Evolutionary conservation across 2,888 invertebrate species (phyloP).

Genomic region (Meganola albula): DNA sequence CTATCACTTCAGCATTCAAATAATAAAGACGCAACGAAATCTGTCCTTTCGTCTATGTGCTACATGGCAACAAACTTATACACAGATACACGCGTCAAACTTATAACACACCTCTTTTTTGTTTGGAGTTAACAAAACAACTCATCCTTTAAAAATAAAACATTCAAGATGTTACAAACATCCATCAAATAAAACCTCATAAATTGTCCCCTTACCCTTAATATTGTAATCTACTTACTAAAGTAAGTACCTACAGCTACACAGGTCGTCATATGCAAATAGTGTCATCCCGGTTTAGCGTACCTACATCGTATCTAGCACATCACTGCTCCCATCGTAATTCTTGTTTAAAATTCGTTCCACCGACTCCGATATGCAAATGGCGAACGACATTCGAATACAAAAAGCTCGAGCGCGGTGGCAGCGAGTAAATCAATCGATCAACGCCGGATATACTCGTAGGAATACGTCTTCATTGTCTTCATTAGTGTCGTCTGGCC

Average conservation of each 20-base stretch:
- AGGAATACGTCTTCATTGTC: conserved; percentile 77
- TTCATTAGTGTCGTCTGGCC: conserved; percentile 69
- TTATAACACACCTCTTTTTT: too few relatives aligned
- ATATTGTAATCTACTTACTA: too few relatives aligned
- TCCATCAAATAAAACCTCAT: conserved; percentile 26
- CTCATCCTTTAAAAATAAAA: too few relatives aligned
- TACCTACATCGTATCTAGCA: conserved; percentile 40
- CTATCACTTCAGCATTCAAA: too few relatives aligned
- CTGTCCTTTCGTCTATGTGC: too few relatives aligned
- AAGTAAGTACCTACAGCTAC: conserved; percentile 39
- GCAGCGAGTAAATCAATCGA: conserved; percentile 78
- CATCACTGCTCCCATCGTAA: conserved; percentile 52
- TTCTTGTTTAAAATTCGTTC: conserved; percentile 70
- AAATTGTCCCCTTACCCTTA: conserved; percentile 29
- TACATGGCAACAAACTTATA: too few relatives aligned
- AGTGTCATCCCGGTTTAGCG: conserved; percentile 45
- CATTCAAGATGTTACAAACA: conserved; percentile 14
- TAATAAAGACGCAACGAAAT: too few relatives aligned
- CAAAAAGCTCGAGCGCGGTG: conserved; percentile 76
- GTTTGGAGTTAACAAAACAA: too few relatives aligned
- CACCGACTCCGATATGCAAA: conserved; percentile 69
- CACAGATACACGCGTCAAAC: too few relatives aligned
- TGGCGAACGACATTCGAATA: conserved; percentile 71
- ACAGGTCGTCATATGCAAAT: conserved; percentile 61
- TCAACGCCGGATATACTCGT: conserved; percentile 75